phyloP scores from a whole-genome alignment of 1,140 invertebrate genomes.

The Antheraea pernyi region DNA sequence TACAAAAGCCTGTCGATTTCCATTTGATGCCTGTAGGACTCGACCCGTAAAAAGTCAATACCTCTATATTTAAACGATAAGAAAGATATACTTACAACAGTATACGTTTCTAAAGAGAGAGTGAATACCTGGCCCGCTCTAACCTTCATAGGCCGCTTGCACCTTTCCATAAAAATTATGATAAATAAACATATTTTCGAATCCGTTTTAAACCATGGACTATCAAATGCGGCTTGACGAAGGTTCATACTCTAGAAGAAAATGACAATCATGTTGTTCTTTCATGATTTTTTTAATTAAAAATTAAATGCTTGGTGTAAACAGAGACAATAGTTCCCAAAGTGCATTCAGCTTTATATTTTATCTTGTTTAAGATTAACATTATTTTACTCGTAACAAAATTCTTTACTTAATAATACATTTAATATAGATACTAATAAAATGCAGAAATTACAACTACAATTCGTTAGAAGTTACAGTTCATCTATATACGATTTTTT shows the following conservation, averaged over 20 bases:
- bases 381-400: too few relatives aligned
- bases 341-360: too few relatives aligned
- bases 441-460: too few relatives aligned
- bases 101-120: conserved; percentile 71
- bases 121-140: conserved; percentile 73
- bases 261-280: background rate
- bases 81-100: conserved; percentile 51
- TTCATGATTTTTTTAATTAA: too few relatives aligned
- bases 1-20: background rate
- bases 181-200: conserved; percentile 52
- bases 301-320: too few relatives aligned
- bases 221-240: conserved; percentile 60
- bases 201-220: conserved; percentile 56
- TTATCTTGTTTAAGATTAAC: too few relatives aligned
- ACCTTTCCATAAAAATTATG: conserved; percentile 64
- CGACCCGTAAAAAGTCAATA: too few relatives aligned
- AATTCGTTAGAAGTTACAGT: too few relatives aligned
- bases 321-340: too few relatives aligned
- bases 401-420: too few relatives aligned
- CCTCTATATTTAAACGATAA: background rate
- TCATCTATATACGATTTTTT: too few relatives aligned
- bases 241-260: conserved; percentile 52
- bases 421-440: too few relatives aligned
- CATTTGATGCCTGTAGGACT: background rate
- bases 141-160: conserved; percentile 60